Percentiles rank a stretch among this genome's conserved stretches.
These are phyloP conservation scores for Neosalanx taihuensis DNA, from an alignment of 2,797 vertebrate species.

Conservation along the genomic window DNA sequence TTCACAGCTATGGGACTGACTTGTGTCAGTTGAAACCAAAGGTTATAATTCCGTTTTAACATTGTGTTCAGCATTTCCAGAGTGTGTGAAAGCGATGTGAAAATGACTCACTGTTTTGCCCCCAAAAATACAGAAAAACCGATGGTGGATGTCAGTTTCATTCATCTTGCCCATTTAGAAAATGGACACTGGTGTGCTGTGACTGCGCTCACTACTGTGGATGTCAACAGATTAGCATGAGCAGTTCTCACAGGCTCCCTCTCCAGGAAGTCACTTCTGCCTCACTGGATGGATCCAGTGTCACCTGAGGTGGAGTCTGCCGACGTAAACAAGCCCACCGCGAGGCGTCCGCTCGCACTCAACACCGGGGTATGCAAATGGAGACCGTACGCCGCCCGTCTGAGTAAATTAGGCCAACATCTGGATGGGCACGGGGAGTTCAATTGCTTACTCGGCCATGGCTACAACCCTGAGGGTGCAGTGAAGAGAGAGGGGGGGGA, in stretches of 20 bases:
- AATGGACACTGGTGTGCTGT: background rate
- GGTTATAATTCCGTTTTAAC: no score
- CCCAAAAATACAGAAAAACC: no score
- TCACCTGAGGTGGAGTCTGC: conserved; percentile 49
- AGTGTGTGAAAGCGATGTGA: no score
- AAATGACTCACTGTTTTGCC: no score
- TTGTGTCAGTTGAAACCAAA: no score
- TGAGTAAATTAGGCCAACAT: conserved; percentile 76
- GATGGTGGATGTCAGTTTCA: no score
- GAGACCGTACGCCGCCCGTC: conserved; percentile 64
- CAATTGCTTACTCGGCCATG: conserved; percentile 67
- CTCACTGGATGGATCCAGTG: conserved; percentile 12
- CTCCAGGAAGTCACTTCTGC: background rate
- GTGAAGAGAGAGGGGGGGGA: conserved; percentile 31
- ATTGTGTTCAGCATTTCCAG: no score
- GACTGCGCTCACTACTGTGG: background rate
- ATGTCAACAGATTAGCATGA: background rate
- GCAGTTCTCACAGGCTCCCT: no score
- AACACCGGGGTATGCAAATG: conserved; percentile 59
- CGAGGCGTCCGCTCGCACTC: conserved; percentile 26
- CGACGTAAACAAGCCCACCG: conserved; percentile 36
- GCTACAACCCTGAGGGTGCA: conserved; percentile 51
- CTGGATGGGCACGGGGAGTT: conserved; percentile 65
- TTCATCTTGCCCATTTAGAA: no score
- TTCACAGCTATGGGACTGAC: no score